Evolutionary conservation across 2,113 vertebrate species (phyloP).

Genomic region (Ciconia boyciana): DNA sequence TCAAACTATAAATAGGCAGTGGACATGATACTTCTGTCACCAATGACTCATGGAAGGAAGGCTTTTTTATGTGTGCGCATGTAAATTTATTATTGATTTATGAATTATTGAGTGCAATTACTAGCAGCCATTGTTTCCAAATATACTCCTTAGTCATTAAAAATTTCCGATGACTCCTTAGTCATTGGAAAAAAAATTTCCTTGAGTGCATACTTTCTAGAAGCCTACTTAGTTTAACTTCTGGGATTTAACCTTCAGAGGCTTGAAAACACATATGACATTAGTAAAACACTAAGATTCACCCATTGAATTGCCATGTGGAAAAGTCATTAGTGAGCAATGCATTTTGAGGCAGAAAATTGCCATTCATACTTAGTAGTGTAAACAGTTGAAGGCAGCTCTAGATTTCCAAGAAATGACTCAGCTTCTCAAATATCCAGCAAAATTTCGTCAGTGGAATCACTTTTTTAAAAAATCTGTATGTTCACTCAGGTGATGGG

Average conservation of each 20-base stretch:
- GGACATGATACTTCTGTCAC: not conserved
- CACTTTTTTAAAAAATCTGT: not conserved
- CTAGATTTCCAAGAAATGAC: not conserved
- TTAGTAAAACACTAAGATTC: not conserved
- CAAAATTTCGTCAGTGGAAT: not conserved
- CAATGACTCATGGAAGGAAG: not conserved
- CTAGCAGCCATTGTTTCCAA: not conserved
- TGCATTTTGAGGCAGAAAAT: not conserved
- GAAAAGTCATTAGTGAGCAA: not conserved
- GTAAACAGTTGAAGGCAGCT: not conserved
- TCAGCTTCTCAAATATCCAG: not conserved
- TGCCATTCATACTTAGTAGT: not conserved
- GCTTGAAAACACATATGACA: not conserved
- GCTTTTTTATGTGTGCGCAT: rapidly evolving
- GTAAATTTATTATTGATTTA: not conserved
- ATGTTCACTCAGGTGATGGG: not conserved
- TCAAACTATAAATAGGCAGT: not conserved
- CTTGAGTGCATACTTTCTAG: not conserved
- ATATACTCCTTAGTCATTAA: not conserved
- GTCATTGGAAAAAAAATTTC: not conserved
- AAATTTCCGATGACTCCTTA: not conserved
- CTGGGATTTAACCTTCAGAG: not conserved
- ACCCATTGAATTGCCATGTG: not conserved
- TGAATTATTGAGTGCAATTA: not conserved
- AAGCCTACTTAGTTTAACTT: not conserved